phyloP scores from a whole-genome alignment of 2,888 invertebrate genomes.

The Bombyx huttoni region DNA sequence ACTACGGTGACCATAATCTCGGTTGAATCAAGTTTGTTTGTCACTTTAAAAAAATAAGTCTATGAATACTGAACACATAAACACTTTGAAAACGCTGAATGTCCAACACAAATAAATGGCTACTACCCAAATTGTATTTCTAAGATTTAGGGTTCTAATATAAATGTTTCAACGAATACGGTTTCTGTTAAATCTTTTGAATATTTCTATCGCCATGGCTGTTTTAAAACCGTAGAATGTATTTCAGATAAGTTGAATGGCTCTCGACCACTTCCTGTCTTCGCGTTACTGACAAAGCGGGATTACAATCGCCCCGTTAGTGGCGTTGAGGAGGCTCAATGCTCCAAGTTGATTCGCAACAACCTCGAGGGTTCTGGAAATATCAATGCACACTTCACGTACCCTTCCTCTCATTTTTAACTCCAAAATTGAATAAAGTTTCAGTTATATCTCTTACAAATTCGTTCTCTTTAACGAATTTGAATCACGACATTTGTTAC shows the following conservation, averaged over 20 bases:
- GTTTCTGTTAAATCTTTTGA: background rate
- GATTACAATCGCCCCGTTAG: conserved; percentile 42
- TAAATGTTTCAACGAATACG: no score
- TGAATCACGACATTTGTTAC: background rate
- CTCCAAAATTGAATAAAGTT: conserved; percentile 13
- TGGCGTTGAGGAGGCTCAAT: conserved; percentile 36
- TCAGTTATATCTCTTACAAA: no score
- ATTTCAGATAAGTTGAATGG: conserved; percentile 13
- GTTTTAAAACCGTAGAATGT: background rate
- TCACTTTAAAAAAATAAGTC: no score
- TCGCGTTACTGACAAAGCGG: conserved; percentile 38
- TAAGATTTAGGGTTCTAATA: no score
- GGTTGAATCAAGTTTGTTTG: no score
- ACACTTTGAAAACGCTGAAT: no score
- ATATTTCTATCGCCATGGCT: background rate
- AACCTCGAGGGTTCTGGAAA: conserved; percentile 33
- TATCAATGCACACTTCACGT: conserved; percentile 39
- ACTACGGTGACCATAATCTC: no score
- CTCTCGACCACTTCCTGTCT: conserved; percentile 31
- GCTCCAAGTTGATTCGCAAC: conserved; percentile 33
- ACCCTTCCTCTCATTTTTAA: conserved; percentile 16
- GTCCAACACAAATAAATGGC: no score
- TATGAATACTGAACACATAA: no score
- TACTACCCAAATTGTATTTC: no score
- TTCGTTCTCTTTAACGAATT: conserved; percentile 13